phyloP scores from a whole-genome alignment of 2,888 invertebrate species.

The Resseliella maxima region DNA sequence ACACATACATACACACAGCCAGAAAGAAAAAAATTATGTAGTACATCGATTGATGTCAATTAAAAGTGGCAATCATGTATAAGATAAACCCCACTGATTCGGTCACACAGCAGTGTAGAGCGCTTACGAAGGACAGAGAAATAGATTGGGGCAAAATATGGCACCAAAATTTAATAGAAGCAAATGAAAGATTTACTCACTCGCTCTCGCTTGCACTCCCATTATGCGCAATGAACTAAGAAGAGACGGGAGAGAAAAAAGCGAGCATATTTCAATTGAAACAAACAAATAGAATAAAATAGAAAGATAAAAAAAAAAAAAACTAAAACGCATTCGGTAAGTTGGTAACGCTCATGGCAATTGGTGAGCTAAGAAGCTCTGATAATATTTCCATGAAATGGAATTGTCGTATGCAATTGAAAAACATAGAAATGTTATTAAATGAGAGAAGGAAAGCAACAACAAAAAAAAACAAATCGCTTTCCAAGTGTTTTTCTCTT shows the following conservation, averaged over 20 bases:
- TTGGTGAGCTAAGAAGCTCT: not conserved
- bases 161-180: not conserved
- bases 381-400: no score
- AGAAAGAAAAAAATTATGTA: not conserved
- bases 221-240: no score
- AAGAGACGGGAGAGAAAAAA: not conserved
- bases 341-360: not conserved
- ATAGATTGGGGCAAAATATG: not conserved
- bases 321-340: conserved; percentile 19
- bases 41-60: conserved; percentile 31
- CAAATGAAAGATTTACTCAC: no score
- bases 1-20: no score
- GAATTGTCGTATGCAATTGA: not conserved
- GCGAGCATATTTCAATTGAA: not conserved
- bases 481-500: not conserved
- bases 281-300: conserved; percentile 25
- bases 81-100: conserved; percentile 25
- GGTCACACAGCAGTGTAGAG: not conserved
- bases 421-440: not conserved
- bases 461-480: not conserved
- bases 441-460: not conserved
- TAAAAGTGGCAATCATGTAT: conserved; percentile 10
- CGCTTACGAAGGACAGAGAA: conserved; percentile 9
- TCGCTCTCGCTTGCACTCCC: no score
- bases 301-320: conserved; percentile 2